Conservation (phyloP, 2,113 vertebrate genomes). For the Mustelus asterias region DNA sequence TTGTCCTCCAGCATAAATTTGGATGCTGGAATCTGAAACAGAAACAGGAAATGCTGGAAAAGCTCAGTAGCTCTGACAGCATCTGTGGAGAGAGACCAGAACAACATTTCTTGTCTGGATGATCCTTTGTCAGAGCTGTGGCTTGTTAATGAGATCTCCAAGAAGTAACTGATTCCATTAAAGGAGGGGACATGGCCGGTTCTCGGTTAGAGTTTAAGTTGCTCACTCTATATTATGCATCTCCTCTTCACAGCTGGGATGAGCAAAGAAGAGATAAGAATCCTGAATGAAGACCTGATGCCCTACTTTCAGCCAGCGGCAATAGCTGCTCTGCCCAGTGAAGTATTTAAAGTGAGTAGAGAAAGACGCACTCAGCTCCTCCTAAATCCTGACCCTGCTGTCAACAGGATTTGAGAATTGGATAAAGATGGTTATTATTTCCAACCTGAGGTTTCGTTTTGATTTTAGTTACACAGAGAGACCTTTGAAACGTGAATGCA, state of each 20-base stretch:
- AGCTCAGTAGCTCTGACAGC: too few relatives aligned
- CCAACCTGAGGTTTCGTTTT: background rate
- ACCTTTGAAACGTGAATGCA: background rate
- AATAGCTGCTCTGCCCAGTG: slow-evolving; percentile 56
- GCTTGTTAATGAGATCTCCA: background rate
- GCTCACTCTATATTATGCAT: background rate
- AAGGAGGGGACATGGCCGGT: background rate
- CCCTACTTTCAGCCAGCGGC: slow-evolving; percentile 61
- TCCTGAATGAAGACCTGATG: slow-evolving; percentile 59
- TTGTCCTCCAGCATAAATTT: background rate
- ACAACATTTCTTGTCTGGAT: too few relatives aligned
- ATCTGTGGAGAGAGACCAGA: too few relatives aligned
- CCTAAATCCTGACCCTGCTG: background rate
- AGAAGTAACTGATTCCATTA: background rate
- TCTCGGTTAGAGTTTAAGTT: background rate
- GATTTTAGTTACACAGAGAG: too few relatives aligned
- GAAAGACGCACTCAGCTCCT: background rate
- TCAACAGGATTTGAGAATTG: too few relatives aligned
- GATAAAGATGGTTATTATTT: background rate
- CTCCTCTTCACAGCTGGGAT: slow-evolving; percentile 58
- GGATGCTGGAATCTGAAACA: too few relatives aligned
- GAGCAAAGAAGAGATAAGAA: slow-evolving; percentile 58
- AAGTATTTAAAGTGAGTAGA: slow-evolving; percentile 66
- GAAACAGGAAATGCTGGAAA: too few relatives aligned
- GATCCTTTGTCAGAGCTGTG: too few relatives aligned